Percentiles rank a stretch among this genome's conserved stretches.
Evolutionary conservation across 2,113 vertebrate genomes (phyloP).

Genomic region (Sorex araneus): DNA sequence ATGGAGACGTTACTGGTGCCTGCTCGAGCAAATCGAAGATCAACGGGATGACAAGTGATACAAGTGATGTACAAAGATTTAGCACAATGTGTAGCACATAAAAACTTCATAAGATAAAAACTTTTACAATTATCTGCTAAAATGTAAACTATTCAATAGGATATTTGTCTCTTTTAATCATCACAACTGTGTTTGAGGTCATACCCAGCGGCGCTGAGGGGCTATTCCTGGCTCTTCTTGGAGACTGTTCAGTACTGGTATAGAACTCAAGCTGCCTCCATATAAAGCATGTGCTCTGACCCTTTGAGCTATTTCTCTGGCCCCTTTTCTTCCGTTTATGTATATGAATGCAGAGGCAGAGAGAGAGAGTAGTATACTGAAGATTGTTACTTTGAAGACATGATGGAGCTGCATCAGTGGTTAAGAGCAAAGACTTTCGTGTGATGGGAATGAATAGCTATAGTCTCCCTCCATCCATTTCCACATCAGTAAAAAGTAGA

Average conservation of each 20-base stretch:
- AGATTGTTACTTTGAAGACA: not conserved
- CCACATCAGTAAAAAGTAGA: not conserved
- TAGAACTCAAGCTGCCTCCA: no score
- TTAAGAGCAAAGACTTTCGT: not conserved
- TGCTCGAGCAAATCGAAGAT: no score
- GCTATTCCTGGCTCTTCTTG: no score
- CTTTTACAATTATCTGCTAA: conserved; percentile 32
- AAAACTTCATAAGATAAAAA: not conserved
- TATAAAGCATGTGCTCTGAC: no score
- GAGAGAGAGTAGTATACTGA: not conserved
- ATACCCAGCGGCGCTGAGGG: no score
- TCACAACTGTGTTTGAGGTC: not conserved
- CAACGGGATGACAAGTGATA: no score
- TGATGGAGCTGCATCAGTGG: not conserved
- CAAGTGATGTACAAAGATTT: not conserved
- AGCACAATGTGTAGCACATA: not conserved
- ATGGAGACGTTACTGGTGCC: no score
- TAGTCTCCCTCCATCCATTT: not conserved
- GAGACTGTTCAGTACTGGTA: no score
- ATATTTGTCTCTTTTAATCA: conserved; percentile 45
- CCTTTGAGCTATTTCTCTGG: not conserved
- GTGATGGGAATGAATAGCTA: not conserved
- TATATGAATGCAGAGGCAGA: not conserved
- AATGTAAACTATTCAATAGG: not conserved
- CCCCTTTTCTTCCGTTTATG: not conserved